Base-by-base conservation (phyloP, 2,113 vertebrate species). In the Proteles cristata region DNA sequence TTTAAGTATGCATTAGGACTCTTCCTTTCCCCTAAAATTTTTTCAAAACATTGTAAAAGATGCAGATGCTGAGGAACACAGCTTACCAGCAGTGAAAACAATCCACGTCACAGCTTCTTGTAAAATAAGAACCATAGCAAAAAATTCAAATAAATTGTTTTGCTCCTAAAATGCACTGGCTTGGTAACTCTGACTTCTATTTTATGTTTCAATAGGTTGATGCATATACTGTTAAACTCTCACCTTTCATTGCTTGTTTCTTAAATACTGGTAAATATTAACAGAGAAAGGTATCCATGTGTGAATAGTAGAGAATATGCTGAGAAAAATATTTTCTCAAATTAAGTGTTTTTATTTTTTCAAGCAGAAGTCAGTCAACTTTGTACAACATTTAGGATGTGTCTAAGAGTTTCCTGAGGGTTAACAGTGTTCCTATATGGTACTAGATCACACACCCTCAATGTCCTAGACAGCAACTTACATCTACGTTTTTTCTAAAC, bases 21-120 rank as follows among this genome's bases (percentile, higher is more conserved):
- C 7, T 85, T 53, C 55, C n/a, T 90, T 87, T 48, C n/a, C 15
- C 10, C 2, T 90, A 80, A 58, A 85, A 58, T 58, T 86, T 89
- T 91, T 76, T 50, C 43, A 23, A 94, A 91, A 90, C 33, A 83
- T 74, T 71, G 33, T 39, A 83, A 92, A 79, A 92, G 10, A 55
- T 31, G 0, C 10, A 50, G 50, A 86, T 88, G 7, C 43, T 26
- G 2, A 31, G 48, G 28, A 81, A 74, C 15, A 50, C 7, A 69
- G 2, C 5, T 94, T 0, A 77, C 0, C 48, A 73, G 33, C 26
- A 48, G 28, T 55, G 15, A 81, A 86, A 87, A 89, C 79, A 53
- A 25, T 17, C 26, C 14, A 79, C 1, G 2, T 58, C 12, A 66
- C 39, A 82, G 26, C 9, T 93, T 43, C 81, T 74, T 85, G 7